Percentiles rank a stretch among this genome's conserved stretches.
phyloP scores from a whole-genome alignment of 2,797 vertebrate genomes.

The Enteromius paludinosus region DNA sequence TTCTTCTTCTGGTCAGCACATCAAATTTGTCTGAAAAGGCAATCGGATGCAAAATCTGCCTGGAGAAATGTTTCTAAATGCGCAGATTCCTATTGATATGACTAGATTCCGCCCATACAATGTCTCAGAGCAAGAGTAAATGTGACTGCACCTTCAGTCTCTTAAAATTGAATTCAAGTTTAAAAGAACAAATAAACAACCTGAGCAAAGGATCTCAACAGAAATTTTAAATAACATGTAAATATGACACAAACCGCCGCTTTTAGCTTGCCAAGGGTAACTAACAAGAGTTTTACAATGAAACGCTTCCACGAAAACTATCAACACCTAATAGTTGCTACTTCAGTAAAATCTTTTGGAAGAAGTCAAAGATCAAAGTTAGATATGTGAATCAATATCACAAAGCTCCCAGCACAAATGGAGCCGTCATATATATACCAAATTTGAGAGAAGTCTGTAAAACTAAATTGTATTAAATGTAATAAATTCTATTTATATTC shows the following conservation, averaged over 20 bases:
- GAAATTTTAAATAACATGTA: slow-evolving; percentile 15
- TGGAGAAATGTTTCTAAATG: not conserved
- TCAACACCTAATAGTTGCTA: slow-evolving; percentile 49
- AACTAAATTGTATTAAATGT: slow-evolving; percentile 68
- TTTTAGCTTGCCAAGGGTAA: slow-evolving; percentile 20
- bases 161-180: slow-evolving; percentile 29
- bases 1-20: not conserved
- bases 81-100: not conserved
- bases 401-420: slow-evolving; percentile 22
- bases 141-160: not conserved
- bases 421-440: slow-evolving; percentile 54
- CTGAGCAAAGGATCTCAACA: slow-evolving; percentile 24
- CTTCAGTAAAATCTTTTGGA: slow-evolving; percentile 46
- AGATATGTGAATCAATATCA: slow-evolving; percentile 31
- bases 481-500: slow-evolving; percentile 72
- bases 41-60: not conserved
- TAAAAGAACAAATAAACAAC: slow-evolving; percentile 38
- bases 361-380: slow-evolving; percentile 36
- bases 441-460: slow-evolving; percentile 69
- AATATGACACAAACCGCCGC: slow-evolving; percentile 23
- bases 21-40: not conserved
- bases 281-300: slow-evolving; percentile 12
- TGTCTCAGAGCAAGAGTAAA: not conserved
- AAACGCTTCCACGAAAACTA: slow-evolving; percentile 27
- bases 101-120: not conserved